Percentiles rank a stretch among this genome's conserved stretches.
Conservation (phyloP, 2,888 invertebrate genomes). For the Eumerus sabulonum region DNA sequence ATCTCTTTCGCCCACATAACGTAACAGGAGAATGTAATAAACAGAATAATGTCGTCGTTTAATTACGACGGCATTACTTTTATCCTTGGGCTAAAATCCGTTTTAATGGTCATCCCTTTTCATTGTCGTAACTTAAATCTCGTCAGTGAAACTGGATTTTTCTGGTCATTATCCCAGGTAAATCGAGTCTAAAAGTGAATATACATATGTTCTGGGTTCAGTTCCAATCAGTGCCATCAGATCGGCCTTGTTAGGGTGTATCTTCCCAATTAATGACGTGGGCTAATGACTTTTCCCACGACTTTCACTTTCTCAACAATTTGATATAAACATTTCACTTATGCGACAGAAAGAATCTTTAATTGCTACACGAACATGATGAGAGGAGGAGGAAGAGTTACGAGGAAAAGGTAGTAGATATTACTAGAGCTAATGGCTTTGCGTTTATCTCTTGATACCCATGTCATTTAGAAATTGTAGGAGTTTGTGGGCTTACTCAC, state of each 20-base stretch:
- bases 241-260: not conserved
- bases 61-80: no score
- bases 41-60: not conserved
- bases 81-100: not conserved
- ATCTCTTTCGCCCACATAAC: not conserved
- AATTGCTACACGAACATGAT: slow-evolving; percentile 1
- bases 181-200: no score
- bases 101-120: not conserved
- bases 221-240: no score
- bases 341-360: slow-evolving; percentile 8
- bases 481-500: no score
- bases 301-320: not conserved
- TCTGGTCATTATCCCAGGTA: no score
- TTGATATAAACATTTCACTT: no score
- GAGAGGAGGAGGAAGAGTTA: not conserved
- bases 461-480: not conserved
- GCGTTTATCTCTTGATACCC: slow-evolving; percentile 22
- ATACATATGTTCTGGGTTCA: no score
- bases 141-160: not conserved
- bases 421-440: slow-evolving; percentile 29
- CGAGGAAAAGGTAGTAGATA: not conserved
- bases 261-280: slow-evolving; percentile 20
- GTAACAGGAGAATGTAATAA: not conserved
- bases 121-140: not conserved
- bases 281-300: slow-evolving; percentile 7